Percentiles rank a stretch among this genome's conserved stretches.
These are phyloP conservation scores for Parochlus steinenii DNA, from an alignment of 2,888 invertebrate genomes.

Conservation along the genomic window DNA sequence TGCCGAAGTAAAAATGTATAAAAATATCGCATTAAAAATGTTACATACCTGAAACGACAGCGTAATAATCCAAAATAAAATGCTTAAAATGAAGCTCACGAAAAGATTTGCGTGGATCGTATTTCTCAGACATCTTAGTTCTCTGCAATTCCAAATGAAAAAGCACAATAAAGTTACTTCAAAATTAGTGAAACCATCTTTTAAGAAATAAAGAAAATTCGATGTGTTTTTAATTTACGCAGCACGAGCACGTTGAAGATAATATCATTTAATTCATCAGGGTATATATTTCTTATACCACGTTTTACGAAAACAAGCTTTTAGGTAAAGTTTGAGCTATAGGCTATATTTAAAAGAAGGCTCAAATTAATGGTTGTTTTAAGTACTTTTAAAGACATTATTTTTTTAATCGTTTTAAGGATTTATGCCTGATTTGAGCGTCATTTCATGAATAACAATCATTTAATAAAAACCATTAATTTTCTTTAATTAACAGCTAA, in stretches of 20 bases:
- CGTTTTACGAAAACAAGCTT: no score
- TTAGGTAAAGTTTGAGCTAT: no score
- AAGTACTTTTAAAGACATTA: no score
- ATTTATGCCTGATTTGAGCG: neutral
- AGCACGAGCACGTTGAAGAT: no score
- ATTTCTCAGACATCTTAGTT: constrained; percentile 79
- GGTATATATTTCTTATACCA: no score
- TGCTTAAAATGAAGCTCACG: constrained; percentile 77
- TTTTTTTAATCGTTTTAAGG: no score
- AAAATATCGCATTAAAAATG: neutral
- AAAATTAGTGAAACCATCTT: constrained; percentile 2
- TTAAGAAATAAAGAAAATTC: neutral
- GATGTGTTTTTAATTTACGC: constrained; percentile 2
- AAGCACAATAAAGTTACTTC: constrained; percentile 6
- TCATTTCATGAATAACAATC: neutral
- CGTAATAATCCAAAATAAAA: constrained; percentile 77
- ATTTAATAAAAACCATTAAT: neutral
- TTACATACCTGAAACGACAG: constrained; percentile 54
- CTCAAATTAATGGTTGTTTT: no score
- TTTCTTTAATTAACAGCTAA: neutral
- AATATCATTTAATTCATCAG: no score
- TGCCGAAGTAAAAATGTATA: constrained; percentile 3
- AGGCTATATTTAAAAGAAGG: no score
- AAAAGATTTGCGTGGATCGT: constrained; percentile 90
- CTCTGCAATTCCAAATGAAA: constrained; percentile 44